Conservation (phyloP, 1,140 invertebrate genomes). For the Zaprionus ghesquierei region DNA sequence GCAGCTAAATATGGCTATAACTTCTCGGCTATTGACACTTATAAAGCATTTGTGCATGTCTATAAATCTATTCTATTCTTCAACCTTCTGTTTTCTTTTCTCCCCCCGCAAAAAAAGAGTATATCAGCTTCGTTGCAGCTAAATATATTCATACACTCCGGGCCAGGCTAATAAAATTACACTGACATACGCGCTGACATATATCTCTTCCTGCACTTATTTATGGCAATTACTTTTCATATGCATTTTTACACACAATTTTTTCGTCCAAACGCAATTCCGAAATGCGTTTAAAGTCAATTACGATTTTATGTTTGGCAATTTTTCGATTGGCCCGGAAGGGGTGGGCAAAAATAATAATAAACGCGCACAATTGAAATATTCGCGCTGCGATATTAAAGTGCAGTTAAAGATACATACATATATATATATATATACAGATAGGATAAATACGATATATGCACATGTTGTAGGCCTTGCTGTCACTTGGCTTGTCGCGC, state of each 20-base stretch:
- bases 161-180: conserved; percentile 41
- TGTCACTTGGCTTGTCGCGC: conserved; percentile 58
- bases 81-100: too few relatives aligned
- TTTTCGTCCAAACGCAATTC: neutral
- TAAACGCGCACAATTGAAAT: conserved; percentile 58
- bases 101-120: neutral
- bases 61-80: too few relatives aligned
- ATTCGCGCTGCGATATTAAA: conserved; percentile 45
- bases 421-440: neutral
- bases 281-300: conserved; percentile 21
- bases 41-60: too few relatives aligned
- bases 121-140: neutral
- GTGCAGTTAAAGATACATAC: conserved; percentile 27
- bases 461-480: conserved; percentile 18
- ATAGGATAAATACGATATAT: neutral
- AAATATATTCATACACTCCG: neutral
- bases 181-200: conserved; percentile 38
- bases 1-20: neutral
- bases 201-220: conserved; percentile 55
- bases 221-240: conserved; percentile 54
- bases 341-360: conserved; percentile 31
- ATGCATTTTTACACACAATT: conserved; percentile 50
- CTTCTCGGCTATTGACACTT: too few relatives aligned
- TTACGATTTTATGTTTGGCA: conserved; percentile 1
- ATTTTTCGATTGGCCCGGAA: neutral